Base-by-base conservation (phyloP, 2,888 invertebrate species). In the Acanthosepion lycidas region DNA sequence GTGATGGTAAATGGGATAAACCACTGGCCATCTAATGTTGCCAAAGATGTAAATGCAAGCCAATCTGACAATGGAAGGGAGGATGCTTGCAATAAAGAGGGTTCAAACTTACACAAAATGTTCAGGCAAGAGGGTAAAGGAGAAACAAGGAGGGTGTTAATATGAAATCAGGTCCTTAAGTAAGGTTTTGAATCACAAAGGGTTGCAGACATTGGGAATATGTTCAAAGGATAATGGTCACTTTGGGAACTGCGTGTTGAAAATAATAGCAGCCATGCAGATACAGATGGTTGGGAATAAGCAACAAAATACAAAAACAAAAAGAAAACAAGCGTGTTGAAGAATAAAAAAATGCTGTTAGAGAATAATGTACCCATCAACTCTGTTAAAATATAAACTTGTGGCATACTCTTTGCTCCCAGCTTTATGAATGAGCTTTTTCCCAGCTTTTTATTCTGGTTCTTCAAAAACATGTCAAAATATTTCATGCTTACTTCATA, bases 11-110 rank as follows among this genome's bases (percentile, higher is more conserved):
- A 78, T 78, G n/a, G 78, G 78, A 78, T 78, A 78, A 78, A 78
- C 33, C 78, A 78, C 78, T 78, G 78, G 78, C 78, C 33, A 78
- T 78, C 78, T 78, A 78, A 78, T 78, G 78, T 78, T 78, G 78
- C 78, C 78, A 78, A 78, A 78, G 78, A 78, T 78, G 78, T 78
- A 78, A 78, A 78, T 78, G 78, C 78, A 78, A 78, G 78, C 78
- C 78, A 78, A 78, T 78, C 78, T n/a, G 78, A 78, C 78, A 78
- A 78, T 78, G 33, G 33, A 78, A 78, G 78, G 78, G 78, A 78
- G n/a, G 78, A 78, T 78, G 78, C 33, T 78, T 78, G 78, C 78
- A 33, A 78, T 78, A 78, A 78, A 33, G n/a, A 78, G 78, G 78
- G 78, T 78, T 78, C n/a, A 78, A 78, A 78, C 33, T 78, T 78